These are phyloP conservation scores for Picathartes gymnocephalus DNA, from an alignment of 2,113 vertebrate genomes.

Conservation along the genomic window DNA sequence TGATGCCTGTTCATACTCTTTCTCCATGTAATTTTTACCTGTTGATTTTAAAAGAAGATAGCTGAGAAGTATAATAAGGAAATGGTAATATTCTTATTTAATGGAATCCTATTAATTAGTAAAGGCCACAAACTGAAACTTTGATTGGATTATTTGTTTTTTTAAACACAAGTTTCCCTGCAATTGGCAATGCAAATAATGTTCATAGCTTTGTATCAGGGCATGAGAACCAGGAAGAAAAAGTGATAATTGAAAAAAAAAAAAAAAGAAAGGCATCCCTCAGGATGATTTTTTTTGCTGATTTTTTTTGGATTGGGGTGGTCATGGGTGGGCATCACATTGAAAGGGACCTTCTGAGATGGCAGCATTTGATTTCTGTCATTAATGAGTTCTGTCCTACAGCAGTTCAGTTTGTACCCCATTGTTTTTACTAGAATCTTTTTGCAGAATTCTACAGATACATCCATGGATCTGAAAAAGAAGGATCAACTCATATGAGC, in stretches of 20 bases:
- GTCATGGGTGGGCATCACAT: not conserved
- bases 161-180: not conserved
- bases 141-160: not conserved
- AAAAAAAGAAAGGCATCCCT: not conserved
- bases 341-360: not conserved
- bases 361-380: not conserved
- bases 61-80: not conserved
- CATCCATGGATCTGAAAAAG: not conserved
- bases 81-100: not conserved
- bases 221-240: not conserved
- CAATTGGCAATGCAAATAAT: not conserved
- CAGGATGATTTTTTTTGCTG: not conserved
- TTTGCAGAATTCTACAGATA: not conserved
- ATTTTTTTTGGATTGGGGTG: not conserved
- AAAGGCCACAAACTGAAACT: not conserved
- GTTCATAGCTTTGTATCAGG: not conserved
- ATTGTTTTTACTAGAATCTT: not conserved
- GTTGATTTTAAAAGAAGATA: conserved; percentile 5
- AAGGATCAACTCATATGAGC: not conserved
- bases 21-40: not conserved
- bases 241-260: not conserved
- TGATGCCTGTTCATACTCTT: not conserved
- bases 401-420: not conserved
- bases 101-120: not conserved
- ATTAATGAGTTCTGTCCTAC: not conserved